Evolutionary conservation across 2,888 invertebrate species (phyloP).

Genomic region (Tetranychus piercei): DNA sequence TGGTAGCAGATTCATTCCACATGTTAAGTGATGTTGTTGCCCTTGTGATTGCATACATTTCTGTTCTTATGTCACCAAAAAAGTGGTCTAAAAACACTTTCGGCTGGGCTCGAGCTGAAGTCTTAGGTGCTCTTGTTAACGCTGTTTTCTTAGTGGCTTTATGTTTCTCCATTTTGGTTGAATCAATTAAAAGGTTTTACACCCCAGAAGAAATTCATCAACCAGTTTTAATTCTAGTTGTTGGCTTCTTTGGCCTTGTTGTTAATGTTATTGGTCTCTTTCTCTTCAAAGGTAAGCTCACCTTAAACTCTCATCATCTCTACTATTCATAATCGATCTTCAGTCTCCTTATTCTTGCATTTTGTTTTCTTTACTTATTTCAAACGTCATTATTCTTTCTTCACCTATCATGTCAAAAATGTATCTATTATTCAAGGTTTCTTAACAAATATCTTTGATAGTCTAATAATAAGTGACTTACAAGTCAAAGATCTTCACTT

Average conservation of each 20-base stretch:
- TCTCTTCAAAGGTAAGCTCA: slow-evolving; percentile 58
- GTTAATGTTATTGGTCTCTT: slow-evolving; percentile 80
- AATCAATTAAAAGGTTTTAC: slow-evolving; percentile 84
- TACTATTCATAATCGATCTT: too few relatives aligned
- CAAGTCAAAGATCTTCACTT: too few relatives aligned
- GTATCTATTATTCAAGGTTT: too few relatives aligned
- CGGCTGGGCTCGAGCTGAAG: slow-evolving; percentile 97
- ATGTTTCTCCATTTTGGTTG: slow-evolving; percentile 93
- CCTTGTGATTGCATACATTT: slow-evolving; percentile 77
- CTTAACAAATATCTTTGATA: too few relatives aligned
- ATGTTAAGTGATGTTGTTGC: slow-evolving; percentile 95
- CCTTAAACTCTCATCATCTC: too few relatives aligned
- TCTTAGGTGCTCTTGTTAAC: slow-evolving; percentile 61
- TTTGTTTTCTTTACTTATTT: too few relatives aligned
- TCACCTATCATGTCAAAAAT: too few relatives aligned
- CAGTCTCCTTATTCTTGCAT: too few relatives aligned
- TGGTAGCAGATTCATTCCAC: slow-evolving; percentile 96
- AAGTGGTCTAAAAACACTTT: slow-evolving; percentile 97
- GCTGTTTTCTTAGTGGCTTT: slow-evolving; percentile 92
- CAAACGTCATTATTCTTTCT: too few relatives aligned
- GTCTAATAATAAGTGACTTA: too few relatives aligned
- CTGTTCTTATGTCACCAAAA: slow-evolving; percentile 89
- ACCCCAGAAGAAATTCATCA: slow-evolving; percentile 64
- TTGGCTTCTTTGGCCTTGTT: slow-evolving; percentile 68
- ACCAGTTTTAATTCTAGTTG: slow-evolving; percentile 59